Percentiles rank a stretch among this genome's conserved stretches.
These are phyloP conservation scores for Felis chaus DNA, from an alignment of 2,113 vertebrate species.

Conservation along the genomic window DNA sequence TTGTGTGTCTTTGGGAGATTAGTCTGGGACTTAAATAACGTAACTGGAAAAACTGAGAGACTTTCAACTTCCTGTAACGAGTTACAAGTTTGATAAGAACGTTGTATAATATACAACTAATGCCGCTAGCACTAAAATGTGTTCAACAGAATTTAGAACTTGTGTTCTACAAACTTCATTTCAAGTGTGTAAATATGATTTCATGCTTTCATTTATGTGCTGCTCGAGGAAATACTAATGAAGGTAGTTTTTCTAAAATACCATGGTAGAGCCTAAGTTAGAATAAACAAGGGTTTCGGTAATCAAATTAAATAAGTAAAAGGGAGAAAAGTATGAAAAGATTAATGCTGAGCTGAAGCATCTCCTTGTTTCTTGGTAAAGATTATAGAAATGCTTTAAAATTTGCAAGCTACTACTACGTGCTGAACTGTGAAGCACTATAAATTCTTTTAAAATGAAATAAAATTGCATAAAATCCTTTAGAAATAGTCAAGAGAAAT, in stretches of 20 bases:
- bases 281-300: neutral
- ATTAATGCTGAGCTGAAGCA: neutral
- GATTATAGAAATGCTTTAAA: neutral
- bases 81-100: neutral
- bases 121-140: neutral
- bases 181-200: neutral
- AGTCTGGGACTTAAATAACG: neutral
- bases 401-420: neutral
- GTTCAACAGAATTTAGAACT: neutral
- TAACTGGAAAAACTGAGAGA: neutral
- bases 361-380: neutral
- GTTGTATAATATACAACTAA: neutral
- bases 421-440: neutral
- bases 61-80: neutral
- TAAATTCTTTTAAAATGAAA: neutral
- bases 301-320: neutral
- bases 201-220: neutral
- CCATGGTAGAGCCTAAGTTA: neutral
- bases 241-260: neutral
- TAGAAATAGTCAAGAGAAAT: neutral
- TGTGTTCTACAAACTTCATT: neutral
- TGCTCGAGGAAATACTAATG: neutral
- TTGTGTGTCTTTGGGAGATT: neutral
- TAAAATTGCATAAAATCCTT: neutral
- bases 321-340: neutral